These are phyloP conservation scores for Periphyllus acericola DNA, from an alignment of 2,888 invertebrate genomes.

Conservation along the genomic window DNA sequence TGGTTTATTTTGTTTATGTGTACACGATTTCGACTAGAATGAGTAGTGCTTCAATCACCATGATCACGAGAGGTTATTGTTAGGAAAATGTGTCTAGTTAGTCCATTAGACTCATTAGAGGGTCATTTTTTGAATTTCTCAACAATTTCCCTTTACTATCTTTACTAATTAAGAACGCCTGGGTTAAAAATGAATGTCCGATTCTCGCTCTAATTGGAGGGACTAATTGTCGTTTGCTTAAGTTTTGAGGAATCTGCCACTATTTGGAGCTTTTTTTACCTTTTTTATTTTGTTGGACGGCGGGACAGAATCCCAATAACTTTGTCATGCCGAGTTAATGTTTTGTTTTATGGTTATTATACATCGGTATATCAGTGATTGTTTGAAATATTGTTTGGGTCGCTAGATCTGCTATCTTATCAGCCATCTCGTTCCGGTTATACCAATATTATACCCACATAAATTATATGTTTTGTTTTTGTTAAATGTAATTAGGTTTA, in stretches of 20 bases:
- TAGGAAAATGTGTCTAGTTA: too few relatives aligned
- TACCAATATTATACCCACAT: too few relatives aligned
- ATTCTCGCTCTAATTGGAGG: not conserved
- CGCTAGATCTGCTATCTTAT: slow-evolving; percentile 6
- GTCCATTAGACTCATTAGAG: too few relatives aligned
- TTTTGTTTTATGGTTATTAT: not conserved
- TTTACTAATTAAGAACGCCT: slow-evolving; percentile 5
- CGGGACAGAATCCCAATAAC: slow-evolving; percentile 6
- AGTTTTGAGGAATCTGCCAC: not conserved
- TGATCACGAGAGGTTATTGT: too few relatives aligned
- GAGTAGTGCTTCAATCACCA: too few relatives aligned
- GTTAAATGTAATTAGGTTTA: not conserved
- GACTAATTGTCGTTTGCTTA: not conserved
- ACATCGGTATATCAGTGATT: not conserved
- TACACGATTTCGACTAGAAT: too few relatives aligned
- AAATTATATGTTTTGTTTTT: slow-evolving; percentile 11
- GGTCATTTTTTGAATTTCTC: too few relatives aligned
- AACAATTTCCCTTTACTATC: too few relatives aligned
- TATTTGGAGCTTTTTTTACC: not conserved
- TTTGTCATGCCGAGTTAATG: slow-evolving; percentile 22
- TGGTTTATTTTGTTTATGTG: too few relatives aligned
- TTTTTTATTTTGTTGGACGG: not conserved
- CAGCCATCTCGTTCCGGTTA: slow-evolving; percentile 7
- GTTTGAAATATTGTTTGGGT: not conserved
- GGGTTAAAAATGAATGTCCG: not conserved